Evolutionary conservation across 2,797 vertebrate species (phyloP).

Genomic region (Tapera naevia): DNA sequence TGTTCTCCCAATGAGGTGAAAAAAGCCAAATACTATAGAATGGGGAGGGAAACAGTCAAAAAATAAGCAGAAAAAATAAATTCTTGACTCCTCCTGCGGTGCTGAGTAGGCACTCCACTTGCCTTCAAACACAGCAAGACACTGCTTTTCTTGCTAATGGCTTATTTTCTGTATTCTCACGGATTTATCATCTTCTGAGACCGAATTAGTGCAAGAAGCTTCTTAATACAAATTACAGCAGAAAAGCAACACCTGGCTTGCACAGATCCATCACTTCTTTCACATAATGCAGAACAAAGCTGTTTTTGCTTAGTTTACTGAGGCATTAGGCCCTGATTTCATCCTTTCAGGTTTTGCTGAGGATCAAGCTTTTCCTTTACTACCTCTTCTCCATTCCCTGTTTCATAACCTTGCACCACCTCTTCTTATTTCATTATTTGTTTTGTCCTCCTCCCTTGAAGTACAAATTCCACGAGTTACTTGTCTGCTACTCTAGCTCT

Average conservation of each 20-base stretch:
- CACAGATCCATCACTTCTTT: neutral
- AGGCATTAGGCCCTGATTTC: neutral
- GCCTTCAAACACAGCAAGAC: neutral
- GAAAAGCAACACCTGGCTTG: neutral
- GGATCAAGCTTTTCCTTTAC: neutral
- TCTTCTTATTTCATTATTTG: neutral
- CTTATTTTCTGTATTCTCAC: neutral
- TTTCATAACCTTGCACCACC: neutral
- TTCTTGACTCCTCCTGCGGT: neutral
- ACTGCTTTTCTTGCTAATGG: neutral
- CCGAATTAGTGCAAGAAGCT: neutral
- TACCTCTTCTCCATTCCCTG: neutral
- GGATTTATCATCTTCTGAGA: neutral
- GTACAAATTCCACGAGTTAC: neutral
- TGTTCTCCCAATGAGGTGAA: neutral
- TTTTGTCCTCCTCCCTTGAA: neutral
- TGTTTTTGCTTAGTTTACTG: neutral
- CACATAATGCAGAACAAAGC: neutral
- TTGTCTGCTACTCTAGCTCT: neutral
- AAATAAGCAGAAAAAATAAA: neutral
- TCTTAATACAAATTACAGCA: neutral
- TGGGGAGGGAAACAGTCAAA: neutral
- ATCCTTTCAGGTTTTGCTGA: neutral
- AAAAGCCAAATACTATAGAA: neutral
- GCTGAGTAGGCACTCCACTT: neutral